Evolutionary conservation across 1,140 invertebrate genomes (phyloP).

Genomic region (Microplitis demolitor): DNA sequence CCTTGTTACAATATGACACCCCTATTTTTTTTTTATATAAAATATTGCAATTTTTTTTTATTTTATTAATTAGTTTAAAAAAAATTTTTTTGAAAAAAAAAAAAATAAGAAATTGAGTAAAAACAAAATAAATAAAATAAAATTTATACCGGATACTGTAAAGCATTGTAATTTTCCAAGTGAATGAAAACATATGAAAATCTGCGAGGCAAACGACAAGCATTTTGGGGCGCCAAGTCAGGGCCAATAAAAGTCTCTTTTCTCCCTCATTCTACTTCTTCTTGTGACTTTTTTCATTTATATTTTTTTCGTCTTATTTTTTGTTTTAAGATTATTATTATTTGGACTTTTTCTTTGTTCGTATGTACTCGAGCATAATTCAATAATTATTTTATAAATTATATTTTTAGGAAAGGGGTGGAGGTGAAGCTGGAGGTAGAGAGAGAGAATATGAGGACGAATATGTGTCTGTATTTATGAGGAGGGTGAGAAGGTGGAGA

Average conservation of each 20-base stretch:
- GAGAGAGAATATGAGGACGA: too few species aligned
- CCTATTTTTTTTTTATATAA: too few species aligned
- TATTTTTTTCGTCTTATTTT: constrained; percentile 6
- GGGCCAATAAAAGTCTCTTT: constrained; percentile 59
- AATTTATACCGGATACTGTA: constrained; percentile 23
- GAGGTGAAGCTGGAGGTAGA: too few species aligned
- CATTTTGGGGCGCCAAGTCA: constrained; percentile 57
- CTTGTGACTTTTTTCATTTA: neutral
- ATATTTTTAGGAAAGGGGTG: too few species aligned
- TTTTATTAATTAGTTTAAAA: neutral
- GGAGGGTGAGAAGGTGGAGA: too few species aligned
- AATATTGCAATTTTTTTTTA: too few species aligned
- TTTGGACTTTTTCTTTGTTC: too few species aligned
- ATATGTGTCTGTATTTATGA: too few species aligned
- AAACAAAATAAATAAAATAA: neutral
- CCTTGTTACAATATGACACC: neutral
- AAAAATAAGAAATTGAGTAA: neutral
- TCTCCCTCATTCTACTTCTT: constrained; percentile 38
- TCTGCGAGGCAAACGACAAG: constrained; percentile 59
- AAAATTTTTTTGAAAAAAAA: neutral
- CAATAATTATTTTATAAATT: neutral
- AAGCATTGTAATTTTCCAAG: constrained; percentile 59
- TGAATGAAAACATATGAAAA: constrained; percentile 62
- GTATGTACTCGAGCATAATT: neutral
- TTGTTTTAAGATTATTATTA: neutral